A percentile compares a stretch with the other conserved stretches of the same genome.
phyloP scores from a whole-genome alignment of 2,797 vertebrate genomes.

The Limnodromus scolopaceus region DNA sequence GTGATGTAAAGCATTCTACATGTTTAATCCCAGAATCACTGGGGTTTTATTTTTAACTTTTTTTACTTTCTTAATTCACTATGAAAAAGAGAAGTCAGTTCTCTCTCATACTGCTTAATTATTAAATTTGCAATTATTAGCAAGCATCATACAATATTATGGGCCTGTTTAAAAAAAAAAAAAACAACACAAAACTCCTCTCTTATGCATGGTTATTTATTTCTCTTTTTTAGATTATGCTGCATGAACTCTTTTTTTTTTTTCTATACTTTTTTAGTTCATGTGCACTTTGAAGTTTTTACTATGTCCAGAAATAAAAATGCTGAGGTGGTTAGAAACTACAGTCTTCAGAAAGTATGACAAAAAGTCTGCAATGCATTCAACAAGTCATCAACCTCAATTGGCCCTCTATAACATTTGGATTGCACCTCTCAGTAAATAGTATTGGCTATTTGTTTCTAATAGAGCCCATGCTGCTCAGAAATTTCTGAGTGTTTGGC shows the following conservation, averaged over 20 bases:
- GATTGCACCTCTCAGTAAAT: neutral
- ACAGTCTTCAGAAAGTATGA: neutral
- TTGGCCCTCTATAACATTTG: neutral
- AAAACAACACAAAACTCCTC: too few species aligned
- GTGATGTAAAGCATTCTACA: accelerated
- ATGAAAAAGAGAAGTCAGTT: neutral
- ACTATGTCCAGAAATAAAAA: neutral
- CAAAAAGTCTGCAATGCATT: neutral
- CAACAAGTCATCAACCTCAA: neutral
- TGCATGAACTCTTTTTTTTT: neutral
- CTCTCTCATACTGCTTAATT: neutral
- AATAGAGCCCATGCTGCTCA: neutral
- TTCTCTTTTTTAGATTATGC: neutral
- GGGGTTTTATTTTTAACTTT: neutral
- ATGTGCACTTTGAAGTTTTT: neutral
- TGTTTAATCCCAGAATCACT: neutral
- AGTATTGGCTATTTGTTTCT: neutral
- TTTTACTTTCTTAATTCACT: neutral
- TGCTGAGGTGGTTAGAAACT: neutral
- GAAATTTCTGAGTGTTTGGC: neutral
- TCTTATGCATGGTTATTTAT: neutral
- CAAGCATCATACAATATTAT: neutral
- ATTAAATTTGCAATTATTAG: neutral
- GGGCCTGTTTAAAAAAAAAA: neutral
- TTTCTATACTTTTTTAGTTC: neutral